Base-by-base conservation (phyloP, 2,113 vertebrate genomes). In the Callipepla squamata region DNA sequence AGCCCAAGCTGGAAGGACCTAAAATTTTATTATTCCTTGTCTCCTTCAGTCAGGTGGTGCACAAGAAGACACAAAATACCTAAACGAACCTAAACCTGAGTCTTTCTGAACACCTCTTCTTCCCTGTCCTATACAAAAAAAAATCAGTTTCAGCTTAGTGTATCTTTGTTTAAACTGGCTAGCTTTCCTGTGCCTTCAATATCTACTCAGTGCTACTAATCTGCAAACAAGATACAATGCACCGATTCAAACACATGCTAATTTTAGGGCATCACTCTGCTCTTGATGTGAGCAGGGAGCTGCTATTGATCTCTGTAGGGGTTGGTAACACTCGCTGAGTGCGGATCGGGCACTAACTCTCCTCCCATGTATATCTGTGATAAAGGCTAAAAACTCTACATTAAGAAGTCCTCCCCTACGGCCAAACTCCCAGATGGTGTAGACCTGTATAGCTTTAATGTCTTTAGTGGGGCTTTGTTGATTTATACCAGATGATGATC, bases 141-240 rank as follows among this genome's bases (percentile, higher is more conserved):
- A 72, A 65, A 87, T 84, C 78, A 70, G 30, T 94, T 95, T 90
- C 17, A 26, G 84, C 63, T 90, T 91, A 92, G 45, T 95, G 89
- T 94, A 85, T 72, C 89, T 87, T 91, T 94, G 73, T 90, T 95
- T 92, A 87, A 95, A 80, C 79, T 91, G 85, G 85, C 65, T 94
- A 84, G 77, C 53, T 94, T 90, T 85, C 65, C 2, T 7, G 18
- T 92, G 87, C 76, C 90, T 80, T 91, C 82, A 51, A 65, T 91
- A 94, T 88, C 82, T 91, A 44, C 81, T 90, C 82, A 78, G 44
- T 84, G 79, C 95, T 94, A 76, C 86, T 90, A 91, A 92, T 94
- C 95, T 95, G 95, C 91, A 96, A 93, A 92, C 94, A 94, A 95
- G 94, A 89, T 93, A 94, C 91, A 92, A 85, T 92, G 70, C 73